Base-by-base conservation (phyloP, 2,888 invertebrate genomes). In the Hemaris fuciformis region DNA sequence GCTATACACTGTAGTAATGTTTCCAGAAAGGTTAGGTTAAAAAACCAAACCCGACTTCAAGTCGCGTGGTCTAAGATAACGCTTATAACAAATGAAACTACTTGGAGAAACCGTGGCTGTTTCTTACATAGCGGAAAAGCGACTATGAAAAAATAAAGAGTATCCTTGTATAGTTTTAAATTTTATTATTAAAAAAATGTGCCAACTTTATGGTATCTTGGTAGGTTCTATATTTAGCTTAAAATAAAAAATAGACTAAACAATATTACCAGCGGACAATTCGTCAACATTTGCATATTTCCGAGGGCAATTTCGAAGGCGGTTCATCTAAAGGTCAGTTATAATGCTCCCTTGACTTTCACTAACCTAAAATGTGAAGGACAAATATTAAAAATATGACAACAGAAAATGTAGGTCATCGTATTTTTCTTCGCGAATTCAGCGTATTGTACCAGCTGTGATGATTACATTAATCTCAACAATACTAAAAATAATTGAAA, bases 341-440 rank as follows among this genome's bases (percentile, higher is more conserved):
- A 27, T 69, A 73, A 75, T 64, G 68, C 80, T 80, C 74, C 83
- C 84, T 86, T 87, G 83, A 83, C 86, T 84, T 86, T 85, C 77
- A 64, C 66, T 69, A 66, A 62, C 63, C 63, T 67, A 63, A 77
- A 80, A 79, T 76, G 75, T 74, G 74, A 74, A 67, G 72, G 77
- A 72, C 71, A 65, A 72, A 76, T 70, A 72, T 77, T 75, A 68
- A 74, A 74, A 71, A 69, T 34, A 23, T 15, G 15, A 23, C 34
- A 22, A 46, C 41, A 42, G 25, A 53, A 53, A 46, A 53, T 18
- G 10, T 53, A 18, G 41, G 41, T 38, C 48, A 20, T 34, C n/a
- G 23, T 22, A 18, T 53, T 53, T 46, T 6, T 22, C 8, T 6
- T 27, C 13, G 13, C n/a, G 2, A 25, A 48, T 25, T 48, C 66